Evolutionary conservation across 1,140 invertebrate genomes (phyloP).

Genomic region (Papilio polytes): DNA sequence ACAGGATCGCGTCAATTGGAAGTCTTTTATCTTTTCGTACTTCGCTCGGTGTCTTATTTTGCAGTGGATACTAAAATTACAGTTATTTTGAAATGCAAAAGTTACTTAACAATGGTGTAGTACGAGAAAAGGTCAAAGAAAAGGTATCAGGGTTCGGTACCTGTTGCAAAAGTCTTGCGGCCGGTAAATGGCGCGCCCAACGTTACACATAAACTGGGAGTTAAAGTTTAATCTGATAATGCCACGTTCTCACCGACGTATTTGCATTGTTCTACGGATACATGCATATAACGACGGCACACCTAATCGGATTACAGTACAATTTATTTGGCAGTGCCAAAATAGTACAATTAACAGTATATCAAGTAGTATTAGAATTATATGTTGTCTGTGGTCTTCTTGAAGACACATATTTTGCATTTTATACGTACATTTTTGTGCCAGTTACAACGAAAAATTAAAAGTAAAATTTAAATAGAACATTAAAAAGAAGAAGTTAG

Average conservation of each 20-base stretch:
- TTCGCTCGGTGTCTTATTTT: too few relatives aligned
- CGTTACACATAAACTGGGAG: slow-evolving; percentile 39
- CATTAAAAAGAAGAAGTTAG: too few relatives aligned
- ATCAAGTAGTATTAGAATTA: neutral
- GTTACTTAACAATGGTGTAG: neutral
- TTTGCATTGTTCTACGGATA: slow-evolving; percentile 39
- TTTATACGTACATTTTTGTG: neutral
- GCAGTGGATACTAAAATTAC: neutral
- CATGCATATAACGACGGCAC: slow-evolving; percentile 21
- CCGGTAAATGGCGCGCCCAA: slow-evolving; percentile 28
- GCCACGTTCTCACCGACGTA: slow-evolving; percentile 40
- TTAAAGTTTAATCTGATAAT: slow-evolving; percentile 41
- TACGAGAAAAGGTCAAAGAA: slow-evolving; percentile 28
- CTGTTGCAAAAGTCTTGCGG: slow-evolving; percentile 34
- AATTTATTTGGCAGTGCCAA: slow-evolving; percentile 27
- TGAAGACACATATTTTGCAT: neutral
- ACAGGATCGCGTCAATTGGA: too few relatives aligned
- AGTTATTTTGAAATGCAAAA: neutral
- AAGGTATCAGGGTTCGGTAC: slow-evolving; percentile 34
- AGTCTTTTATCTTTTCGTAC: too few relatives aligned
- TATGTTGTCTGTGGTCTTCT: neutral
- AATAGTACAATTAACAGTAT: neutral
- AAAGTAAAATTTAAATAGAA: neutral
- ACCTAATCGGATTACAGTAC: slow-evolving; percentile 19
- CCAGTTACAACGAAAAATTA: neutral